phyloP scores from a whole-genome alignment of 2,113 vertebrate species.

The Globicephala melas region DNA sequence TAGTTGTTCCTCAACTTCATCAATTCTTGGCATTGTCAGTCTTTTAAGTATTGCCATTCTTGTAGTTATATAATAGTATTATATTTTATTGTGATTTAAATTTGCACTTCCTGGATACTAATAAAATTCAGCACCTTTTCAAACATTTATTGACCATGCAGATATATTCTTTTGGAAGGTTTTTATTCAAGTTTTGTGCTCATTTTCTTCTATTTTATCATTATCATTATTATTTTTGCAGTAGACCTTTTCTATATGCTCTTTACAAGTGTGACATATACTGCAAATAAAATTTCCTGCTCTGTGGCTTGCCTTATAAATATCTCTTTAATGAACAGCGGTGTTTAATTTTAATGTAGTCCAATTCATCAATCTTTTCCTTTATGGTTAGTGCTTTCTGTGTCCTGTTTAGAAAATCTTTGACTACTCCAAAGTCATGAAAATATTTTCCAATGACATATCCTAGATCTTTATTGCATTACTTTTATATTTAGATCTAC shows the following conservation, averaged over 20 bases:
- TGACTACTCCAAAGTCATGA: background rate
- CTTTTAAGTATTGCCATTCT: background rate
- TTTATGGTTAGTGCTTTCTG: background rate
- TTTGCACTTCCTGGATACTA: background rate
- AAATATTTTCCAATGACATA: background rate
- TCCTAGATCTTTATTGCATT: background rate
- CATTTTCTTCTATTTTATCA: background rate
- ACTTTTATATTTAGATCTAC: background rate
- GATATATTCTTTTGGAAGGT: background rate
- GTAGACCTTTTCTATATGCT: background rate
- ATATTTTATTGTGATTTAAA: background rate
- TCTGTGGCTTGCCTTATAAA: background rate
- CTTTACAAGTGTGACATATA: background rate
- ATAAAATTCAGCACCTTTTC: background rate
- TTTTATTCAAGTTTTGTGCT: background rate
- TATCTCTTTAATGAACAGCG: background rate
- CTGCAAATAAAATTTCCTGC: background rate
- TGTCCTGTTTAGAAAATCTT: background rate
- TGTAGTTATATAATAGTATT: background rate
- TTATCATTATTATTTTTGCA: background rate
- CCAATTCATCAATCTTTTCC: background rate
- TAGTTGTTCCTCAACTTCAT: background rate
- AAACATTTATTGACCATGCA: background rate
- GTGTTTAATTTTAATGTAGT: background rate
- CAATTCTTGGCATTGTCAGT: background rate